Evolutionary conservation across 2,113 vertebrate species (phyloP), one percentile per base, ranked within the genome.

Genomic region (Stigmatopora argus): DNA sequence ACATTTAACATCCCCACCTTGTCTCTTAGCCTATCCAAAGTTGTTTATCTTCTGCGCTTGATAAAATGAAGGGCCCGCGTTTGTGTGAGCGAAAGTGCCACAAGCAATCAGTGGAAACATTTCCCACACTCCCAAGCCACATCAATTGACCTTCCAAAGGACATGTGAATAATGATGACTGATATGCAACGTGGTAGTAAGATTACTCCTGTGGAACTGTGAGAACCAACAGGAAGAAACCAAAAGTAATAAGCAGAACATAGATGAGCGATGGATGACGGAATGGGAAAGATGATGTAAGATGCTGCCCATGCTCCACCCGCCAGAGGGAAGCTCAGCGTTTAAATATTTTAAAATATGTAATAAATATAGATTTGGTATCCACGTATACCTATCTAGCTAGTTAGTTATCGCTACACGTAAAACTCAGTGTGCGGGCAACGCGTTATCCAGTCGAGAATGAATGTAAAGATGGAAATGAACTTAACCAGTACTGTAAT

Each of bases 31-130:
- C 68, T 64, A 75, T 80, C 78, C 72, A 58, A 63, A 82, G 78
- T 80, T 85, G 83, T 87, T 88, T 83, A 82, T 88, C 78, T 81
- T 78, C 82, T 2, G 60, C 62, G 74, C 78, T 87, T 86, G 84
- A 86, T 87, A 71, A 86, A 85, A 74, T 78, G 82, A 85, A 81
- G 70, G 78, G 48, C 53, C 67, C 55, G 66, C 4, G 49, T 23
- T 23, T 7, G 52, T 35, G 3, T 38, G 13, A 69, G 71, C 10
- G 62, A 71, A 72, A 15, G 59, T 75, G 83, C 82, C 76, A 79
- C 38, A 63, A 80, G 72, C 78, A 84, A 86, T 88, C 70, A 78
- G 78, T 69, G 56, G 75, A 86, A 79, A 74, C 76, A 79, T 87
- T 84, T 84, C 70, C 82, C 77, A 68, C 61, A 72, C 77, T 83